These are phyloP conservation scores for Neoitamus cyanurus DNA, from an alignment of 2,888 invertebrate genomes.

Conservation along the genomic window DNA sequence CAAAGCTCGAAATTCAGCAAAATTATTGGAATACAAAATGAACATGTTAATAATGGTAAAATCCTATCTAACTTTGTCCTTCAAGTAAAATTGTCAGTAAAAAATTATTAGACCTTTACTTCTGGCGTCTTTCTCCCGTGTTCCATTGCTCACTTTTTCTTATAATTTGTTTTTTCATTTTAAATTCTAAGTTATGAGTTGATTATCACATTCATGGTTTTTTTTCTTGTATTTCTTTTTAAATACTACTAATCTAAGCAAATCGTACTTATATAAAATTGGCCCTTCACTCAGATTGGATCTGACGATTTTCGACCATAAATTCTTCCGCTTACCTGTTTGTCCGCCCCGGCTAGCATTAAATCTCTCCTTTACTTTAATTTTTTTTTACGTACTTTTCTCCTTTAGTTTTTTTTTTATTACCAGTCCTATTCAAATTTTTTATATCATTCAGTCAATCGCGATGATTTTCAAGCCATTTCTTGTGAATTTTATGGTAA, in stretches of 20 bases:
- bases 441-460: not conserved
- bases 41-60: not conserved
- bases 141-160: not conserved
- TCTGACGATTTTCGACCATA: not conserved
- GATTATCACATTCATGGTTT: constrained; percentile 27
- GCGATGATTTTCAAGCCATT: not conserved
- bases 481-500: not conserved
- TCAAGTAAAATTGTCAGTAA: constrained; percentile 2
- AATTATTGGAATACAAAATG: not conserved
- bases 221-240: constrained; percentile 6
- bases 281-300: constrained; percentile 9
- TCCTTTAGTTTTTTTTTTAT: not conserved
- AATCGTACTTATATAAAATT: constrained; percentile 27
- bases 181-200: constrained; percentile 14
- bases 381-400: not conserved
- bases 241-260: constrained; percentile 32
- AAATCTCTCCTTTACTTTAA: not conserved
- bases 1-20: constrained; percentile 24
- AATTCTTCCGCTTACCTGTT: not conserved
- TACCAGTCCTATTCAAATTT: not conserved
- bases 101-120: constrained; percentile 18
- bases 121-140: not conserved
- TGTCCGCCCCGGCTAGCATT: not conserved
- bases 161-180: not conserved
- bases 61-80: constrained; percentile 3